phyloP scores from a whole-genome alignment of 1,140 invertebrate genomes.

The Bombus difficillimus region DNA sequence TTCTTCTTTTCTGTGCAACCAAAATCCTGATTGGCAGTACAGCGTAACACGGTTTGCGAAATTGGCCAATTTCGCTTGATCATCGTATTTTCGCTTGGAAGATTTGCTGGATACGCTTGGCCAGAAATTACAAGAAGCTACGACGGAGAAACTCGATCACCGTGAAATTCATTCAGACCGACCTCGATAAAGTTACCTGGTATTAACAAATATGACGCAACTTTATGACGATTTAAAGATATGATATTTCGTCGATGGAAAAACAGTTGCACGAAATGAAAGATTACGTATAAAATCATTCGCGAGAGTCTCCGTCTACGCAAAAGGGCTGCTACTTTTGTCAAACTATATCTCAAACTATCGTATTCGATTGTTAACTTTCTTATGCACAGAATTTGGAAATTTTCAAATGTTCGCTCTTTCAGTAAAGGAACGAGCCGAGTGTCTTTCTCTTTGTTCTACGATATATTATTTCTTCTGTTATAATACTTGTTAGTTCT shows the following conservation, averaged over 20 bases:
- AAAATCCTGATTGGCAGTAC: not conserved
- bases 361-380: no score
- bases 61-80: not conserved
- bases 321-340: not conserved
- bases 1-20: not conserved
- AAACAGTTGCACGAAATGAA: not conserved
- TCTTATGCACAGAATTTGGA: no score
- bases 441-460: no score
- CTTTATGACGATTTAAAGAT: not conserved
- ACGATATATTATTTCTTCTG: no score
- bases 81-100: not conserved
- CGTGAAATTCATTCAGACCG: constrained; percentile 2
- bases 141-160: not conserved
- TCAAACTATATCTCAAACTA: not conserved
- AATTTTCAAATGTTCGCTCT: no score
- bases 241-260: not conserved
- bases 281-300: not conserved
- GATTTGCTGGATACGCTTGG: not conserved
- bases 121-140: not conserved
- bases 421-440: fast-evolving
- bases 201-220: not conserved
- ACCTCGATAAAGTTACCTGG: not conserved
- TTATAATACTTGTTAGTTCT: no score
- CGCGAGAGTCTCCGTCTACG: no score
- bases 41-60: not conserved